These are phyloP conservation scores for Trichechus manatus DNA, from an alignment of 2,113 vertebrate genomes.

Conservation along the genomic window DNA sequence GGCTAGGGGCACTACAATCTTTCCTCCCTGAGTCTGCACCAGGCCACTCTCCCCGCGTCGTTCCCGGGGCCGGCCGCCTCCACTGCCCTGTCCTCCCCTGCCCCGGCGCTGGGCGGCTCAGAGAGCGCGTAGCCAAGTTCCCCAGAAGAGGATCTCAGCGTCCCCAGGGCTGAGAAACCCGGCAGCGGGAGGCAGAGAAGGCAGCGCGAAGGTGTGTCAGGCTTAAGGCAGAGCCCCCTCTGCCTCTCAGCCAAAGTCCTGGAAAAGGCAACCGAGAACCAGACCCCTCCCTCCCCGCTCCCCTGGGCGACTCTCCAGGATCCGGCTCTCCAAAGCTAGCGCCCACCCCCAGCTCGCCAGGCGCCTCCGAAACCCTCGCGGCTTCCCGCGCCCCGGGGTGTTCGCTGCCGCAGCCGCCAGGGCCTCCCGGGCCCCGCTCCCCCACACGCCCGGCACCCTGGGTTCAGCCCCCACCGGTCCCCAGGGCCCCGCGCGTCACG, in stretches of 20 bases:
- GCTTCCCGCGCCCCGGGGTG: constrained; percentile 56
- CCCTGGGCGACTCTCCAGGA: constrained; percentile 41
- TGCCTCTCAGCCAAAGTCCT: neutral
- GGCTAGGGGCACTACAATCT: neutral
- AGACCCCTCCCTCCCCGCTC: neutral
- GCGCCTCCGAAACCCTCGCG: constrained; percentile 39
- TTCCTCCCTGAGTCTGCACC: neutral
- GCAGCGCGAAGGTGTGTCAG: neutral
- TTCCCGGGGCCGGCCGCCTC: neutral
- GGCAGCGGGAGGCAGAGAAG: neutral
- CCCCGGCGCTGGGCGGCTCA: constrained; percentile 1
- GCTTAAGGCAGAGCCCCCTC: neutral
- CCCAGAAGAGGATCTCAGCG: constrained; percentile 63
- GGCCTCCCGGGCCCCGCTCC: constrained; percentile 37
- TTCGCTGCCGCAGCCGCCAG: constrained; percentile 46
- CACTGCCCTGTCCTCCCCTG: constrained; percentile 27
- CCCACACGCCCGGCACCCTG: neutral
- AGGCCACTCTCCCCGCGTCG: neutral
- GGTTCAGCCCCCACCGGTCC: neutral
- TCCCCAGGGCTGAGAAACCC: constrained; percentile 22
- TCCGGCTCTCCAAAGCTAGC: constrained; percentile 66
- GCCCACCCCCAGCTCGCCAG: constrained; percentile 35
- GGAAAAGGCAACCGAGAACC: neutral
- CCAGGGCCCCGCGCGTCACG: constrained; percentile 36
- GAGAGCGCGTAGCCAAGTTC: constrained; percentile 68